These are phyloP conservation scores for Ctenopoma multispine DNA, from an alignment of 2,797 vertebrate species.

Conservation along the genomic window DNA sequence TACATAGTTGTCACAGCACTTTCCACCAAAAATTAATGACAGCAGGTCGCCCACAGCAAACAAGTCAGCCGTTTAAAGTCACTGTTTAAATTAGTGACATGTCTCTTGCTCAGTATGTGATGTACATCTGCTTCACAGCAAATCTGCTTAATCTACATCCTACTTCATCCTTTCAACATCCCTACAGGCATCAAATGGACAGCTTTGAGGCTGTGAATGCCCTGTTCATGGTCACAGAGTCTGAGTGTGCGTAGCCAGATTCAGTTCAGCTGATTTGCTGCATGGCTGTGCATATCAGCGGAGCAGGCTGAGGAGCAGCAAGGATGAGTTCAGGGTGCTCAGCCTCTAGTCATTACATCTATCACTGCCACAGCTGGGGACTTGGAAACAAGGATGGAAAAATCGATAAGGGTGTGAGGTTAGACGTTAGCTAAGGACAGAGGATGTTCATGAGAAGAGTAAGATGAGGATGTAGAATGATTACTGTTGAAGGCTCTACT, in stretches of 20 bases:
- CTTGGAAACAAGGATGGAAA: conserved; percentile 29
- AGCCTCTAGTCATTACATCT: conserved; percentile 67
- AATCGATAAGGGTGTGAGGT: conserved; percentile 41
- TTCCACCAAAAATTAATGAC: conserved; percentile 35
- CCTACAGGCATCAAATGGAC: conserved; percentile 49
- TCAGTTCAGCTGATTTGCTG: conserved; percentile 68
- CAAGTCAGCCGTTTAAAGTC: conserved; percentile 38
- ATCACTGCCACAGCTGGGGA: conserved; percentile 61
- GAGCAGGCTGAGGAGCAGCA: conserved; percentile 74
- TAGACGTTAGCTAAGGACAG: conserved; percentile 36
- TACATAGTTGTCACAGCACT: conserved; percentile 21
- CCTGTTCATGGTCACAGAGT: conserved; percentile 48
- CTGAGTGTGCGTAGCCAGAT: conserved; percentile 63
- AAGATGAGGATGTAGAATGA: conserved; percentile 11
- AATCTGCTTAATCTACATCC: conserved; percentile 69
- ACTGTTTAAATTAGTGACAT: conserved; percentile 61
- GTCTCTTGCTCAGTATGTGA: conserved; percentile 54
- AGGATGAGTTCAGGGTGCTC: conserved; percentile 65
- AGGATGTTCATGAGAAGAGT: conserved; percentile 16
- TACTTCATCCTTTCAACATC: conserved; percentile 45
- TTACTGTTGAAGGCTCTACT: conserved; percentile 1
- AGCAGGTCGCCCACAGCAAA: conserved; percentile 56
- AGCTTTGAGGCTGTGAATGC: conserved; percentile 52
- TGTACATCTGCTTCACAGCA: conserved; percentile 70
- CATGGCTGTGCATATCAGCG: conserved; percentile 73